Evolutionary conservation across 1,140 invertebrate species (phyloP), one percentile per base, ranked within the genome.

Genomic region (Eurosta solidaginis): DNA sequence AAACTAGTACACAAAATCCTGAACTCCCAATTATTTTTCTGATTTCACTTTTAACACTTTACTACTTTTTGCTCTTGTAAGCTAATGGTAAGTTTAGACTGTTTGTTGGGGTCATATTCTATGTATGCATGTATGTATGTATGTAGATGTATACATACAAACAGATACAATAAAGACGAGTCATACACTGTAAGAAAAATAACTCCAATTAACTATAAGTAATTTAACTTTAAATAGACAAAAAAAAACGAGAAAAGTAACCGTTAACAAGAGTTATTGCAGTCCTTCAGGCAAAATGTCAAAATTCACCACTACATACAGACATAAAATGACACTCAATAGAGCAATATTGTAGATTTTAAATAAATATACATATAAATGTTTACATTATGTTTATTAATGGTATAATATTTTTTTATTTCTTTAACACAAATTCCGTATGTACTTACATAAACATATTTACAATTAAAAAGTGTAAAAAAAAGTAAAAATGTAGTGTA

Each of bases 141-240:
- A 54, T 54, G 50, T 54, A 54, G 14, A 54, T 25, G 27, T 20
- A 10, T 27, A 25, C 27, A 44, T 12, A 44, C 42, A 44, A 44
- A 12, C 12, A 12, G 5, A 44, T 6, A 44, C 42, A 44, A 44
- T 5, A 44, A 20, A 54, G 20, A 20, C 50, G 78, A 82, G 82
- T 82, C 84, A n/a, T n/a, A n/a, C 84, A 85, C 84, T 82, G 82
- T 80, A 84, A 83, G 85, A 85, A 79, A 36, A 77, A 54, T 33
- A 74, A 79, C 79, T 78, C 79, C 79, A 79, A 79, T 76, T 78
- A 79, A 77, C 20, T 33, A 27, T 77, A 77, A 77, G 76, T 50
- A 44, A 52, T 25, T 49, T 10, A 76, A 50, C 47, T 12, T 76
- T 20, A 52, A 25, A 76, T 14, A 36, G 29, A 6, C 14, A 25